Percentiles rank a stretch among this genome's conserved stretches.
Conservation (phyloP, 2,113 vertebrate species). For the Progne subis region DNA sequence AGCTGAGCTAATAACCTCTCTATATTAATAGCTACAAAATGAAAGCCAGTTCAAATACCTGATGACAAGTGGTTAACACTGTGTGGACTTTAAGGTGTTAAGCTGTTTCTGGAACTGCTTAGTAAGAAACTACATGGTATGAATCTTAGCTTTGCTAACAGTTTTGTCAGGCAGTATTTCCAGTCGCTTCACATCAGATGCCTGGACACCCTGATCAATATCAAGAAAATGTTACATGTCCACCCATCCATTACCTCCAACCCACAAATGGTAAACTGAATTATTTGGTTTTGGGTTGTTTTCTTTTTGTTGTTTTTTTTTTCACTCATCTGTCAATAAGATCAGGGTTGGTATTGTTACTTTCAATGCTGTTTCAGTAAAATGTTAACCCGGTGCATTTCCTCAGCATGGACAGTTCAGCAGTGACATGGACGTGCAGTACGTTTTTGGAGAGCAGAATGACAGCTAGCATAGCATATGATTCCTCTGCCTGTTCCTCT, state of each 20-base stretch:
- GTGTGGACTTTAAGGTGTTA: neutral
- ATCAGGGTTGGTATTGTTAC: neutral
- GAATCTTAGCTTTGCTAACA: neutral
- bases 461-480: neutral
- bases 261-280: neutral
- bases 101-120: neutral
- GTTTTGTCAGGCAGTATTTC: neutral
- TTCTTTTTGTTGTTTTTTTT: neutral
- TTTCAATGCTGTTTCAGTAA: neutral
- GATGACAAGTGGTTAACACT: neutral
- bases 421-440: neutral
- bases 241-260: neutral
- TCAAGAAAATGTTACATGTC: neutral
- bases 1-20: neutral
- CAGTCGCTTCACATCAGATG: neutral
- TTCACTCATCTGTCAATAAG: neutral
- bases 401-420: neutral
- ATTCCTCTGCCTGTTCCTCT: neutral
- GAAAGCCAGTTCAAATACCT: neutral
- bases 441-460: neutral
- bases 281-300: neutral
- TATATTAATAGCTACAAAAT: neutral
- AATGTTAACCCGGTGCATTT: neutral
- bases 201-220: neutral
- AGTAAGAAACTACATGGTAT: neutral